Evolutionary conservation across 1,140 invertebrate species (phyloP), one percentile per base, ranked within the genome.

Genomic region (Rhopalosiphum padi): DNA sequence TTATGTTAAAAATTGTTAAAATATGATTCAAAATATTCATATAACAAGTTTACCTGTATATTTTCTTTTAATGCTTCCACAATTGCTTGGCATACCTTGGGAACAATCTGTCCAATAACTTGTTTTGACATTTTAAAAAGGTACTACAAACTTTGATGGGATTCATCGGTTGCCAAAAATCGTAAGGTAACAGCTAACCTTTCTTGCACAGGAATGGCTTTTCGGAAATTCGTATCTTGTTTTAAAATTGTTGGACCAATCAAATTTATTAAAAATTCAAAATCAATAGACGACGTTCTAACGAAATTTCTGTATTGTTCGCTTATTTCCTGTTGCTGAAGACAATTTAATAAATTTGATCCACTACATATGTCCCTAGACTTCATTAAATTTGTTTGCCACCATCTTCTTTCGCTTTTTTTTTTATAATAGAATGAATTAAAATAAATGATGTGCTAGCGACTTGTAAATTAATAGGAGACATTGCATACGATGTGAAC

Each of bases 271-370:
- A 68, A 18, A 41, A 25, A 60, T 91, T 91, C 90, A 43, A 91
- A 77, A 91, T 91, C 35, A 88, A 51, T 94, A 30, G 46, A 60
- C 93, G 55, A 91, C 91, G 94, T 53, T 94, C 90, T 25, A 95
- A 90, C 93, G 94, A 95, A 37, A 37, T 37, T 37, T 37, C 37
- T 37, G 37, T 37, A 37, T 2, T 37, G 37, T 37, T 2, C 37
- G 23, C 85, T 93, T 94, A 77, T 94, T 85, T 60, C 41, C 37
- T 51, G 83, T 82, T 82, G 35, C 90, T 43, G 55, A 89, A 51
- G 87, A 53, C 9, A 43, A 85, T 85, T 85, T 43, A 85, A 85
- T 85, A 85, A 85, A 85, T 85, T 37, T 43, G 23, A 85, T 85
- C 83, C 83, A 85, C 41, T 43, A 85, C 83, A 85, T 43, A 43